Evolutionary conservation across 2,113 vertebrate species (phyloP).

Genomic region (Bungarus multicinctus): DNA sequence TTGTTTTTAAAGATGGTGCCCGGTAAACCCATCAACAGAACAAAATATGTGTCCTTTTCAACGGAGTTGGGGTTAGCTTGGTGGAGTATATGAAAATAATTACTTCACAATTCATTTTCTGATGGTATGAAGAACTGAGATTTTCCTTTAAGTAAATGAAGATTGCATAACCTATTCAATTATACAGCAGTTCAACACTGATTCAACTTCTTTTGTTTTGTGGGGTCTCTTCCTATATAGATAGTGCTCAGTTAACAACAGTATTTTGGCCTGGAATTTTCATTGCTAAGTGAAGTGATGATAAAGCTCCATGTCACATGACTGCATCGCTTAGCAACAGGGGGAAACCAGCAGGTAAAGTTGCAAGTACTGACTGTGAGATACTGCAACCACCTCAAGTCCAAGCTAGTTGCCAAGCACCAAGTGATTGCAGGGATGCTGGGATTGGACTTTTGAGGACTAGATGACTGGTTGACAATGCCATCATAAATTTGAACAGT

Average conservation of each 20-base stretch:
- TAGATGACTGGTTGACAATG: background rate
- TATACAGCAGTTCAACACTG: background rate
- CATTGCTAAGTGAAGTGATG: background rate
- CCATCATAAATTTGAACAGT: background rate
- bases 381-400: background rate
- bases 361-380: background rate
- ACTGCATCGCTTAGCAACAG: background rate
- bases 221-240: background rate
- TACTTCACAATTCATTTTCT: background rate
- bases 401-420: background rate
- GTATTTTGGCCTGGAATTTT: background rate
- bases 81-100: background rate
- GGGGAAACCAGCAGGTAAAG: background rate
- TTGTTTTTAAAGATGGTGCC: background rate
- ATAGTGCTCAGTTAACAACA: background rate
- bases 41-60: background rate
- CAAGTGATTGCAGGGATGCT: background rate
- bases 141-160: conserved; percentile 5
- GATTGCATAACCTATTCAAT: background rate
- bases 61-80: background rate
- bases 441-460: background rate
- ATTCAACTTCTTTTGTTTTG: background rate
- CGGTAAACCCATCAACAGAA: background rate
- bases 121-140: background rate
- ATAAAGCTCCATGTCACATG: background rate